Evolutionary conservation across 2,113 vertebrate species (phyloP), one percentile per base, ranked within the genome.

Genomic region (Daubentonia madagascariensis): DNA sequence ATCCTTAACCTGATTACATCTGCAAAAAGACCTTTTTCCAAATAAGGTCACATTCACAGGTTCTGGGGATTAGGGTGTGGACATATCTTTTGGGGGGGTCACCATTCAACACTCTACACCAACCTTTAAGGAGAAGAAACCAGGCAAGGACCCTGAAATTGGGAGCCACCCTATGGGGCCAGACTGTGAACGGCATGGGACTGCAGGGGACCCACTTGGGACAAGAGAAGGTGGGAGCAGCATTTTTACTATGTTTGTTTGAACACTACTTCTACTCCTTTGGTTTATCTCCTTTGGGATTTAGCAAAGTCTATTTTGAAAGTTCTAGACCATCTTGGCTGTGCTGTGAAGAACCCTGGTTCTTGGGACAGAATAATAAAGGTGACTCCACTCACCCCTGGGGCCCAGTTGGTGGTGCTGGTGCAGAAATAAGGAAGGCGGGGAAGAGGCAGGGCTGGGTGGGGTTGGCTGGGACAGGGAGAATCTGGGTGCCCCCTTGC

Each of bases 1-100:
- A 73, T 80, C 93, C 93, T 84, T 68, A 35, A 61, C 89, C 76
- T 92, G 93, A 95, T 89, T 81, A 48, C 83, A 50, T 83, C 67
- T 81, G 92, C 92, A 68, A 83, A 75, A 91, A 75, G 65, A 76
- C 52, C 4, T 43, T 61, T 78, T 92, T 45, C 68, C 93, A 70
- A 76, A 84, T 63, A 92, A 63, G 70, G 89, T 54, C 76, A 61
- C 89, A 78, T 25, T 92, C 52, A n/a, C 61, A 79, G 78, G 70
- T 78, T 76, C 61, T 78, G 43, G 48, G 76, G 84, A 45, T 84
- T 75, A 88, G 63, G 61, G 35, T 1, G 0, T 28, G 63, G 40
- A 30, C 61, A 28, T 23, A 12, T 25, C 16, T 59, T 50, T 35
- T 7, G 40, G 59, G n/a, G 40, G 17, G 28, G 61, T 25, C 57